Evolutionary conservation across 2,113 vertebrate species (phyloP).

Genomic region (Sylvietta virens): DNA sequence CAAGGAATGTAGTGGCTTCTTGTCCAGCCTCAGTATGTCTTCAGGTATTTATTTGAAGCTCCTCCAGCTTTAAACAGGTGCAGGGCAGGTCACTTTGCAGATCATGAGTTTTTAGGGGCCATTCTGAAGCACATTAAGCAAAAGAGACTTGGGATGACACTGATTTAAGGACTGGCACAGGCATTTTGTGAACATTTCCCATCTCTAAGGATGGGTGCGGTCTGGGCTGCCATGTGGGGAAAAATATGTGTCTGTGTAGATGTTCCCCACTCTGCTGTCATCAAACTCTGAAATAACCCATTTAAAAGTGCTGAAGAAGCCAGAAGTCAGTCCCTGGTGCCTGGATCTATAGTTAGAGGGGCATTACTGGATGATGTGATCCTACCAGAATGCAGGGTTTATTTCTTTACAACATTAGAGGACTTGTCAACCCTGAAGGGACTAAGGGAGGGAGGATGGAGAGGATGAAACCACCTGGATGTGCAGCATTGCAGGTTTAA

Average conservation of each 20-base stretch:
- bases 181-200: neutral
- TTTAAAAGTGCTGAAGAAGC: neutral
- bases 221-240: neutral
- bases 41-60: neutral
- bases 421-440: neutral
- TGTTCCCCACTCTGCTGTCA: neutral
- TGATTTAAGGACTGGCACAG: neutral
- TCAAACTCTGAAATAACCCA: neutral
- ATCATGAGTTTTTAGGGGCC: neutral
- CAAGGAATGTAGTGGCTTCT: neutral
- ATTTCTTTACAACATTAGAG: neutral
- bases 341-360: neutral
- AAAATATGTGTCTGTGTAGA: neutral
- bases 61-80: neutral
- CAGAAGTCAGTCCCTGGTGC: neutral
- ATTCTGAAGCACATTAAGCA: neutral
- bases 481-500: neutral
- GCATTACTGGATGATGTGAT: neutral
- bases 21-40: neutral
- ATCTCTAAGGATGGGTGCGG: neutral
- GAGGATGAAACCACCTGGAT: constrained; percentile 9
- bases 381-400: neutral
- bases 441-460: neutral
- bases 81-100: neutral
- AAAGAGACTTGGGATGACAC: neutral